Evolutionary conservation across 35 echinoderm and acorn worm species (phyloP).

Genomic region (Strongylocentrotus purpuratus): DNA sequence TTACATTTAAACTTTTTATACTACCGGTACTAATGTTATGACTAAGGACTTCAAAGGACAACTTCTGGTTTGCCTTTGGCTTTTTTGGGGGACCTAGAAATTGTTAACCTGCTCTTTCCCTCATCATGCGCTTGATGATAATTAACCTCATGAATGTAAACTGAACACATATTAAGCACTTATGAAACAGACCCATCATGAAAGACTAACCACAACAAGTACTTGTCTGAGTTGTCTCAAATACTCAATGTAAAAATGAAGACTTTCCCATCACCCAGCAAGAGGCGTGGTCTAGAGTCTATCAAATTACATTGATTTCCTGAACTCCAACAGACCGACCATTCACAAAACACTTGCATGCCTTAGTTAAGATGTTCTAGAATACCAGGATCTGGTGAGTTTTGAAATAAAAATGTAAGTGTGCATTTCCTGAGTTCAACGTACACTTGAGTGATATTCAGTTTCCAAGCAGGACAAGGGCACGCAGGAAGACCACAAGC

Average conservation of each 20-base stretch:
- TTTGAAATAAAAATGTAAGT: background rate
- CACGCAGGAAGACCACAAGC: background rate
- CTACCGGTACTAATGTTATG: too few species aligned
- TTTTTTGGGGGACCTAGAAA: too few species aligned
- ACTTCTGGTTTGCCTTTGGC: too few species aligned
- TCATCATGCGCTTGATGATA: background rate
- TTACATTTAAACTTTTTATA: too few species aligned
- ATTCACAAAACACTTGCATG: background rate
- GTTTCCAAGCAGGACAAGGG: background rate
- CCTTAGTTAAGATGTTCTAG: background rate
- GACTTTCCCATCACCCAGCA: background rate
- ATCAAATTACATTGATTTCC: background rate
- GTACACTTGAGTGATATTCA: background rate
- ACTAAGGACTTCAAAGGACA: too few species aligned
- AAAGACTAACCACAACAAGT: background rate
- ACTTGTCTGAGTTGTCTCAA: background rate
- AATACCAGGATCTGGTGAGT: background rate
- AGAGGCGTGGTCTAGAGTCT: background rate
- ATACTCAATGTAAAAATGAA: background rate
- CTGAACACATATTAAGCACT: too few species aligned
- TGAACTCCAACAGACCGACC: background rate
- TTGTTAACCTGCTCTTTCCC: too few species aligned
- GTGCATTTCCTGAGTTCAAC: background rate
- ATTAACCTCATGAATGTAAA: background rate
- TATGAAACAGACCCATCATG: background rate